A percentile compares a stretch with the other conserved stretches of the same genome.
Evolutionary conservation across 2,113 vertebrate genomes (phyloP).

Genomic region (Plecotus auritus): DNA sequence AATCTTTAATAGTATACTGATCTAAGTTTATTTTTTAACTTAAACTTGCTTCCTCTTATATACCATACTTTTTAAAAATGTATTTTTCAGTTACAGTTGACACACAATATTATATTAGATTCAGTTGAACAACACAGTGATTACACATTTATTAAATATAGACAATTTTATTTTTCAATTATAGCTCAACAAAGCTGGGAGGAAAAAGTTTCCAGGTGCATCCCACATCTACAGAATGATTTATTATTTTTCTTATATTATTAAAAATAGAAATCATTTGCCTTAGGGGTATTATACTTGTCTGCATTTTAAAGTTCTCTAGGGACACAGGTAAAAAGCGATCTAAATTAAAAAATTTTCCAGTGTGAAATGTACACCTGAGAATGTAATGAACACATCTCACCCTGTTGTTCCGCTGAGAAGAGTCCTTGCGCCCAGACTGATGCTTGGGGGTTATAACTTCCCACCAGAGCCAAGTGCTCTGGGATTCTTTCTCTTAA

Average conservation of each 20-base stretch:
- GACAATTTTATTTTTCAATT: neutral
- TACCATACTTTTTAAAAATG: neutral
- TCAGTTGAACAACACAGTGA: neutral
- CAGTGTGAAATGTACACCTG: neutral
- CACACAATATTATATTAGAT: neutral
- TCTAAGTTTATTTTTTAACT: constrained; percentile 35
- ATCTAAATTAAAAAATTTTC: neutral
- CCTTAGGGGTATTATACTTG: neutral
- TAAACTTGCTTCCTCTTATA: constrained; percentile 17
- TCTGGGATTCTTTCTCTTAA: neutral
- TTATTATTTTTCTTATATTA: neutral
- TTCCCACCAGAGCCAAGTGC: neutral
- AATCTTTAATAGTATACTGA: constrained; percentile 44
- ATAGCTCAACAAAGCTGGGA: neutral
- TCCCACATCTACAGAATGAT: neutral
- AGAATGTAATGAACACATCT: neutral
- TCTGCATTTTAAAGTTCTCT: neutral
- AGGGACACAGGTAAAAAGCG: too few relatives aligned
- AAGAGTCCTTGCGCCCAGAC: neutral
- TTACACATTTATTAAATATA: neutral
- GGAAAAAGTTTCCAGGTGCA: neutral
- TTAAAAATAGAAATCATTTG: neutral
- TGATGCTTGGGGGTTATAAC: neutral
- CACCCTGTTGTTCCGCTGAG: neutral
- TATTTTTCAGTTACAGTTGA: too few relatives aligned